phyloP scores from a whole-genome alignment of 2,888 invertebrate species.

The Steinernema carpocapsae region DNA sequence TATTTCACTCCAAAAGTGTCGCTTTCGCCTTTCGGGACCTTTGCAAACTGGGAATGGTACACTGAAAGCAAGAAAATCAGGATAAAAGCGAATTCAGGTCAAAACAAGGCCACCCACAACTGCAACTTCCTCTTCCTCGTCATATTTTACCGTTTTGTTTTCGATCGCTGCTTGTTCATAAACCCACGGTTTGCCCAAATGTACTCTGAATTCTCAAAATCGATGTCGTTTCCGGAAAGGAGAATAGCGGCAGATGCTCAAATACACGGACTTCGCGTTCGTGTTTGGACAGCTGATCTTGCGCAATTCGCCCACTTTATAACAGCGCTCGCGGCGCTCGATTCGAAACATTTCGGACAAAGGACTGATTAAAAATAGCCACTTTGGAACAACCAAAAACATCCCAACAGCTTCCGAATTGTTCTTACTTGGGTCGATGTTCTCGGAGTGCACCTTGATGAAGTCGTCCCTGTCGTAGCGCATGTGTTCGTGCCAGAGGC shows the following conservation, averaged over 20 bases:
- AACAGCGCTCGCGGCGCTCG: background rate
- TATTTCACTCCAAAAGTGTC: conserved; percentile 60
- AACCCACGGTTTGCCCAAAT: background rate
- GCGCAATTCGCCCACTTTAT: background rate
- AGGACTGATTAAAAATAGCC: no score
- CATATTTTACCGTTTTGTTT: background rate
- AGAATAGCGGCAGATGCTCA: conserved; percentile 20
- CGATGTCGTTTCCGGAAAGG: background rate
- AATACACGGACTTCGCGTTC: background rate
- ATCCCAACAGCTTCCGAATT: no score
- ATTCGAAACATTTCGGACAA: background rate
- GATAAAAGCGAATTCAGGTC: no score
- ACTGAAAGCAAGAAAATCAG: conserved; percentile 36
- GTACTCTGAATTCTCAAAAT: background rate
- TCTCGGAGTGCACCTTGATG: conserved; percentile 61
- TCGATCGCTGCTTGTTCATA: background rate
- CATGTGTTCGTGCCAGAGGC: conserved; percentile 67
- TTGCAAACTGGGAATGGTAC: conserved; percentile 53
- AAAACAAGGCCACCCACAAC: no score
- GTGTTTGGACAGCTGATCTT: conserved; percentile 9
- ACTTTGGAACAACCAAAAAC: no score
- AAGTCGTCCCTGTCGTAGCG: conserved; percentile 61
- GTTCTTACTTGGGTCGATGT: conserved; percentile 52
- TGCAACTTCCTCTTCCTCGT: background rate
- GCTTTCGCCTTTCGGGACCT: conserved; percentile 52